Evolutionary conservation across 2,797 vertebrate genomes (phyloP), one percentile per base, ranked within the genome.

Genomic region (Smutsia temminckii): DNA sequence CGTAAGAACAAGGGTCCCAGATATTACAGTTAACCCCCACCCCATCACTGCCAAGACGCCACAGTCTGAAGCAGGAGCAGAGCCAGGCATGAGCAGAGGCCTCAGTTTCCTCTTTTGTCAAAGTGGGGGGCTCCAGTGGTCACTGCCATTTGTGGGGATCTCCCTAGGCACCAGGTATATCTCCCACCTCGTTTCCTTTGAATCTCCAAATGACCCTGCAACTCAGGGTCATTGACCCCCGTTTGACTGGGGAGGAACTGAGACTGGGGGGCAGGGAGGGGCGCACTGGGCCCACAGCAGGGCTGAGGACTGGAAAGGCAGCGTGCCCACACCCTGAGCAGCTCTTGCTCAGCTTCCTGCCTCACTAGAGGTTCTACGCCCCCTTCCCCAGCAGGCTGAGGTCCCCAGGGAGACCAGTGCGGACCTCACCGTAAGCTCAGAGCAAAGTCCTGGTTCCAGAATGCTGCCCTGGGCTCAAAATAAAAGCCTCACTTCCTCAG

Each of bases 401-500:
- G 66, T 78, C 90, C 85, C 94, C 88, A 32, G 61, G 88, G 96
- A 92, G n/a, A 46, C 68, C 53, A 63, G 8, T 0, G 4, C 86
- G 78, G 18, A 27, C 72, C 40, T 75, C 53, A 21, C 21, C 6
- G 23, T 17, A 55, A 69, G 61, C 27, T 86, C 85, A 80, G 77
- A 92, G 61, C 32, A 2, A 91, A 71, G 53, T 46, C 59, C 53
- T 80, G 27, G 79, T 91, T 93, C 94, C 18, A 1, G 83, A 64
- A n/a, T 13, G 27, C 72, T 95, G 89, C 89, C 59, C 49, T 27
- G 29, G 42, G 85, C 94, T 93, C 91, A 93, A 77, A 97, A 81
- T 80, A 92, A 95, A 92, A 91, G 37, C 83, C 29, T 84, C 25
- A 18, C 27, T 93, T 96, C 93, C 93, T 68, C 23, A 42, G 55